Evolutionary conservation across 2,797 vertebrate genomes (phyloP).

Genomic region (Myripristis murdjan): DNA sequence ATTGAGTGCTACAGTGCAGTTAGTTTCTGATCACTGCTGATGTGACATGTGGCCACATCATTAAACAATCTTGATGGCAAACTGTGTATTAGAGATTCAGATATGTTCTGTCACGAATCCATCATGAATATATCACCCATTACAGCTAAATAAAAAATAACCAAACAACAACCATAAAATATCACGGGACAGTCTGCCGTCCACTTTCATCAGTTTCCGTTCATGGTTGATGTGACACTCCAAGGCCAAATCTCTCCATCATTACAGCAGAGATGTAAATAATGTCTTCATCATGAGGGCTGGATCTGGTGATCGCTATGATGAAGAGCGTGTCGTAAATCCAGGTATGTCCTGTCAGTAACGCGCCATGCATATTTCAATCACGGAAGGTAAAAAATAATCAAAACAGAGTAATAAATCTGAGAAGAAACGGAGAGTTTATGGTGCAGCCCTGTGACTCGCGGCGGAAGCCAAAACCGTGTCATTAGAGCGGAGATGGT

Average conservation of each 20-base stretch:
- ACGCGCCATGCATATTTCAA: slow-evolving; percentile 26
- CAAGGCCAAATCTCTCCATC: slow-evolving; percentile 24
- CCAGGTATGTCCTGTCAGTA: slow-evolving; percentile 6
- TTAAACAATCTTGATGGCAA: slow-evolving; percentile 25
- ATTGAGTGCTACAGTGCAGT: not conserved
- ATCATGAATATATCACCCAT: slow-evolving; percentile 44
- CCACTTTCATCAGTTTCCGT: not conserved
- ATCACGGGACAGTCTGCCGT: slow-evolving; percentile 4
- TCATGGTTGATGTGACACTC: slow-evolving; percentile 23
- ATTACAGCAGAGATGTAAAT: slow-evolving; percentile 21
- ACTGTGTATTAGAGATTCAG: slow-evolving; percentile 17
- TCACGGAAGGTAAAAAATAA: slow-evolving; percentile 11
- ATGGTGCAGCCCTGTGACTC: not conserved
- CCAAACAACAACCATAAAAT: slow-evolving; percentile 36
- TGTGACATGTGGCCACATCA: slow-evolving; percentile 39
- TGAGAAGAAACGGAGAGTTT: not conserved
- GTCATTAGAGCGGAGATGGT: not conserved
- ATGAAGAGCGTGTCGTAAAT: slow-evolving; percentile 39
- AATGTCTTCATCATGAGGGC: slow-evolving; percentile 38
- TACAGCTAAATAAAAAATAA: slow-evolving; percentile 34
- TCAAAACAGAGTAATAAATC: not conserved
- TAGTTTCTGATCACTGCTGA: slow-evolving; percentile 2
- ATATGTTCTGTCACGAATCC: slow-evolving; percentile 22
- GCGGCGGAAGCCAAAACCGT: not conserved
- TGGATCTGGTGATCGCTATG: slow-evolving; percentile 35